phyloP scores from a whole-genome alignment of 2,797 vertebrate species.

The Chiloscyllium punctatum region DNA sequence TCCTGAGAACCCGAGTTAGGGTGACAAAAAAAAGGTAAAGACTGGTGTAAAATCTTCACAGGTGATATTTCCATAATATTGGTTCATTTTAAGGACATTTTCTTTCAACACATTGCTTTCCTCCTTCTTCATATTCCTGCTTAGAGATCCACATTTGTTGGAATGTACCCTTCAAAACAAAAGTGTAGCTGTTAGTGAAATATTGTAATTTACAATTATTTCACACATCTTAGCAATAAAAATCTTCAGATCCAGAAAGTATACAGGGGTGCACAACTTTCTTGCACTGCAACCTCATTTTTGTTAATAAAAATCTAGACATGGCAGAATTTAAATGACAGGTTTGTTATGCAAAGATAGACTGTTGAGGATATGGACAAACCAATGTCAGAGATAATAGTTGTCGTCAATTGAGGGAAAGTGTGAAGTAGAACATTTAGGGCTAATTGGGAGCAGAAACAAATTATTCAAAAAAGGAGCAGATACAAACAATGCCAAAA shows the following conservation, averaged over 20 bases:
- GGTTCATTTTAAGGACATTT: slow-evolving; percentile 79
- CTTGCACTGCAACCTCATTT: background rate
- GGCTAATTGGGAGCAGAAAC: background rate
- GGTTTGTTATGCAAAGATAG: too few relatives aligned
- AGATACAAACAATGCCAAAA: background rate
- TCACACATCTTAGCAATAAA: background rate
- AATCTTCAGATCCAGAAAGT: background rate
- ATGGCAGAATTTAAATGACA: background rate
- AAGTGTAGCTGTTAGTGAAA: background rate
- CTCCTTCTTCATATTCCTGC: slow-evolving; percentile 97
- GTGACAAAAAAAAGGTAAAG: slow-evolving; percentile 40
- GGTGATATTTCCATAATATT: slow-evolving; percentile 38
- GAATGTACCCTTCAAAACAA: slow-evolving; percentile 80
- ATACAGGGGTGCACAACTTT: background rate
- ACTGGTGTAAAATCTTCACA: slow-evolving; percentile 39
- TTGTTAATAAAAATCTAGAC: background rate
- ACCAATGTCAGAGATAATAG: background rate
- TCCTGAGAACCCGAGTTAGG: slow-evolving; percentile 74
- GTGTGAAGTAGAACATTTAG: background rate
- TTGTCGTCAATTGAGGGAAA: background rate
- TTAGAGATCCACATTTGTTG: slow-evolving; percentile 99
- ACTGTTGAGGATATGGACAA: background rate
- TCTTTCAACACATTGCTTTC: slow-evolving; percentile 96
- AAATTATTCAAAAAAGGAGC: background rate
- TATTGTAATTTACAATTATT: background rate